Conservation (phyloP, 92 coral and sea anemone species). For the Palythoa grandis region DNA sequence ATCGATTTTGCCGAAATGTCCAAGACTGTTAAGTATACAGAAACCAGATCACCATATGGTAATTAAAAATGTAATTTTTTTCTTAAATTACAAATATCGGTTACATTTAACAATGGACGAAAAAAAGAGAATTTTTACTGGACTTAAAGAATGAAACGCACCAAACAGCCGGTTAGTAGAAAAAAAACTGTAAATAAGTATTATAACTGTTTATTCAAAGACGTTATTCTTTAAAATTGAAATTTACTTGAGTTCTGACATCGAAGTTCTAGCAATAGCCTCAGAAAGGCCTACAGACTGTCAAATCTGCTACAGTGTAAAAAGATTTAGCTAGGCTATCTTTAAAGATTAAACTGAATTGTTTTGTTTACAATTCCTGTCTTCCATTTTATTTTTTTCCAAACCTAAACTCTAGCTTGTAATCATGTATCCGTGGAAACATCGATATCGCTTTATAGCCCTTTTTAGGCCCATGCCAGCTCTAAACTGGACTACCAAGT, state of each 20-base stretch:
- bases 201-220: slow-evolving; percentile 4
- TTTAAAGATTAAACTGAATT: slow-evolving; percentile 1
- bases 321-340: not conserved
- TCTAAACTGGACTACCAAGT: no score
- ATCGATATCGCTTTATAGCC: no score
- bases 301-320: not conserved
- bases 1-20: no score
- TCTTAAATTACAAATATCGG: not conserved
- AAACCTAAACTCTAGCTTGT: no score
- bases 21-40: no score
- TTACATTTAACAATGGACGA: slow-evolving; percentile 9
- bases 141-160: not conserved
- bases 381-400: no score
- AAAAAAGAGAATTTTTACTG: no score
- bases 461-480: no score
- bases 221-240: not conserved
- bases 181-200: not conserved
- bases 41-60: no score
- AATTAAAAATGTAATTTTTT: no score
- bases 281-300: not conserved
- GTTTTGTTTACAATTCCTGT: not conserved
- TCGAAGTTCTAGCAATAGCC: not conserved
- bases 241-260: not conserved
- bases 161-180: slow-evolving; percentile 9
- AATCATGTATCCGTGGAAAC: no score